These are phyloP conservation scores for Drosophila willistoni DNA, from an alignment of 1,140 invertebrate species.

Conservation along the genomic window DNA sequence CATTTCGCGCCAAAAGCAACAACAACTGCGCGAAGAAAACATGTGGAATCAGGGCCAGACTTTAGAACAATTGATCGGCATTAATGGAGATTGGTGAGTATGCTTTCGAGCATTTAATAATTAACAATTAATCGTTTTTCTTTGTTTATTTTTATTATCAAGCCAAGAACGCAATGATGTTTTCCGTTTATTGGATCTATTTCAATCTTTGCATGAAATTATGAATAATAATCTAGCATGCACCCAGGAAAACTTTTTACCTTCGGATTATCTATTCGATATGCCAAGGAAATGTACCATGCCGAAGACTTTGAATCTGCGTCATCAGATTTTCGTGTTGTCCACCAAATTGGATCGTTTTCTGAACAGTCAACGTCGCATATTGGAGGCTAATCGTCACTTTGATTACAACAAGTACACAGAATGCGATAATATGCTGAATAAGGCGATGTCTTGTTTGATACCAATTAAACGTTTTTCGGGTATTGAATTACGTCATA, in stretches of 20 bases:
- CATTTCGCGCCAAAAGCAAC: constrained; percentile 32
- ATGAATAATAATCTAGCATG: constrained; percentile 40
- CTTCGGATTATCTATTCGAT: constrained; percentile 46
- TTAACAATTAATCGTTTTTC: background rate
- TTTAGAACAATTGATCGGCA: background rate
- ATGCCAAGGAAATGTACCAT: constrained; percentile 37
- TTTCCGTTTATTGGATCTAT: constrained; percentile 52
- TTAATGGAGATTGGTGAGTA: constrained; percentile 43
- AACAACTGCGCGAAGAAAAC: constrained; percentile 50
- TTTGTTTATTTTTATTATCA: background rate
- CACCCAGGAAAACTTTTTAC: constrained; percentile 35
- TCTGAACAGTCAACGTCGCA: constrained; percentile 31
- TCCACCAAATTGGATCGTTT: constrained; percentile 61
- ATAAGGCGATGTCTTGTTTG: constrained; percentile 10
- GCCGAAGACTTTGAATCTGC: constrained; percentile 56
- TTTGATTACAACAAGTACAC: constrained; percentile 57
- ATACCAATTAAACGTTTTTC: constrained; percentile 32
- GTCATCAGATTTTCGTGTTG: constrained; percentile 66
- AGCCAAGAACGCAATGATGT: constrained; percentile 45
- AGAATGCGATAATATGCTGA: constrained; percentile 58
- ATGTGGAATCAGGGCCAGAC: constrained; percentile 7
- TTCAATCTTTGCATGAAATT: constrained; percentile 60
- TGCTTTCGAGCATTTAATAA: background rate
- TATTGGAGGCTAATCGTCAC: constrained; percentile 52
- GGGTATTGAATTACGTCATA: constrained; percentile 55